Percentiles rank a stretch among this genome's conserved stretches.
These are phyloP conservation scores for Syngnathus acus DNA, from an alignment of 2,797 vertebrate genomes.

Conservation along the genomic window DNA sequence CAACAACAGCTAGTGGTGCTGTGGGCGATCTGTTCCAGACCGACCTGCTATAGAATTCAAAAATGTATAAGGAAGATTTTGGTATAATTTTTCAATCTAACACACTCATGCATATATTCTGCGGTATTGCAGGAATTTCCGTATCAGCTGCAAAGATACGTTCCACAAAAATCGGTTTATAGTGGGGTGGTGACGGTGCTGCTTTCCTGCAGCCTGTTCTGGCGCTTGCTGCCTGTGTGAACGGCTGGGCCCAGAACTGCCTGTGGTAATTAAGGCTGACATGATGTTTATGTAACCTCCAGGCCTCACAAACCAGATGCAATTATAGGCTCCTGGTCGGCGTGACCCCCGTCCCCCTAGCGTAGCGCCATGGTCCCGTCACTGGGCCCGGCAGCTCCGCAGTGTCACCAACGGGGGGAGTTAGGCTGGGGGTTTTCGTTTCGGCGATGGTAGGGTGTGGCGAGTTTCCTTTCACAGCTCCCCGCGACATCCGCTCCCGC, in stretches of 20 bases:
- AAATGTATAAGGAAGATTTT: too few relatives aligned
- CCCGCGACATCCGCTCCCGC: constrained; percentile 46
- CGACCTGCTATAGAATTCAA: too few relatives aligned
- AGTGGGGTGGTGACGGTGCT: neutral
- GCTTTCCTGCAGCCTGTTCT: constrained; percentile 27
- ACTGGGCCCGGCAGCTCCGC: constrained; percentile 40
- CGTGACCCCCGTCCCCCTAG: constrained; percentile 56
- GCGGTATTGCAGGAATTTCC: neutral
- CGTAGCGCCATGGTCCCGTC: constrained; percentile 34
- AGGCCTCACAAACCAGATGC: constrained; percentile 68
- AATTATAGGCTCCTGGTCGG: constrained; percentile 67
- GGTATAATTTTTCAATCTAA: too few relatives aligned
- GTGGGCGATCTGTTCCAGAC: too few relatives aligned
- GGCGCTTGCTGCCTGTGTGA: constrained; percentile 18
- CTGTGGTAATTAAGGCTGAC: constrained; percentile 69
- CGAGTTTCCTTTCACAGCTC: constrained; percentile 72
- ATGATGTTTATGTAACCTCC: constrained; percentile 78
- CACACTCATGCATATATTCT: too few relatives aligned
- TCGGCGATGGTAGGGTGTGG: constrained; percentile 25
- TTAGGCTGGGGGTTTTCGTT: constrained; percentile 18
- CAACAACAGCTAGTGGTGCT: neutral
- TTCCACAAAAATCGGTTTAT: neutral
- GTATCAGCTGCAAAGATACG: neutral
- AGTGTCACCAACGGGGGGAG: constrained; percentile 17
- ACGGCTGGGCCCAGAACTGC: constrained; percentile 26